Evolutionary conservation across 2,888 invertebrate genomes (phyloP).

Genomic region (Slavum lentiscoides): DNA sequence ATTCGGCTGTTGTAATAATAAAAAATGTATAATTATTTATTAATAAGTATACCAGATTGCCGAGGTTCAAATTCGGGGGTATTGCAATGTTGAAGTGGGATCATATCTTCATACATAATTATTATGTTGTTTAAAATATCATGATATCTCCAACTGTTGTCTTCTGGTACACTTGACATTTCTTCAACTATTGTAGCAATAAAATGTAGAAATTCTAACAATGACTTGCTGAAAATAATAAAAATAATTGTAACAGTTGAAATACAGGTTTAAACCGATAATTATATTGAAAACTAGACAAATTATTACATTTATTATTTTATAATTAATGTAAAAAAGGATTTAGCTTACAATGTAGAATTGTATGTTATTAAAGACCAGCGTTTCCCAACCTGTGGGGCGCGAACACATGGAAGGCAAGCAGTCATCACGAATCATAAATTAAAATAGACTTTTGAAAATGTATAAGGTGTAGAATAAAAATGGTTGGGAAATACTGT

Average conservation of each 20-base stretch:
- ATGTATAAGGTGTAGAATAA: too few relatives aligned
- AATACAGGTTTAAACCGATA: too few relatives aligned
- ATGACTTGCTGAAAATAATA: conserved; percentile 37
- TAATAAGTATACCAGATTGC: conserved; percentile 70
- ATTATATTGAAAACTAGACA: neutral
- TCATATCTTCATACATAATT: conserved; percentile 75
- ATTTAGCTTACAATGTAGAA: neutral
- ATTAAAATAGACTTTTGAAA: too few relatives aligned
- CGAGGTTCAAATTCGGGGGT: conserved; percentile 83
- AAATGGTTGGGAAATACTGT: too few relatives aligned
- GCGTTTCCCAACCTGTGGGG: too few relatives aligned
- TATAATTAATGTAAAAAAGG: neutral
- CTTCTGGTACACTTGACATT: conserved; percentile 41
- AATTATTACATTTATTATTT: neutral
- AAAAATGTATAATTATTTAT: conserved; percentile 52
- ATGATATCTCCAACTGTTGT: conserved; percentile 35
- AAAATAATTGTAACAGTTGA: neutral
- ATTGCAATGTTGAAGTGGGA: conserved; percentile 79
- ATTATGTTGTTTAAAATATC: conserved; percentile 65
- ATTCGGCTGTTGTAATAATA: neutral
- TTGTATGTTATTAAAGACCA: neutral
- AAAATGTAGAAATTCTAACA: conserved; percentile 38
- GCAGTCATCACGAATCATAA: too few relatives aligned
- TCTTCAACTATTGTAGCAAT: conserved; percentile 29
- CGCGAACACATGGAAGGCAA: too few relatives aligned